Conservation (phyloP, 2,113 vertebrate genomes). For the Polyodon spathula region DNA sequence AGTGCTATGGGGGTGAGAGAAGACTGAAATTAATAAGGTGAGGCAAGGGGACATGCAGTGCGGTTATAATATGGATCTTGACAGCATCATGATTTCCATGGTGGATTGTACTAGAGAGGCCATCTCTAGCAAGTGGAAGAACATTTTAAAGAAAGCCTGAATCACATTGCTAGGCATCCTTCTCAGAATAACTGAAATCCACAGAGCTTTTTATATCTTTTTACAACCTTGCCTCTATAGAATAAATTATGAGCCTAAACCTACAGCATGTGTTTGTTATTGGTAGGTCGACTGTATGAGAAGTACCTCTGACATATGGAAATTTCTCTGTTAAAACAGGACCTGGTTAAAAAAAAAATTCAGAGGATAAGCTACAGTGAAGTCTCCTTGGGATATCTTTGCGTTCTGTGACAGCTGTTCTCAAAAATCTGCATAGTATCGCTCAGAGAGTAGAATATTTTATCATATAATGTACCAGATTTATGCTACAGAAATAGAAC, state of each 20-base stretch:
- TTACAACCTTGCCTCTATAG: not conserved
- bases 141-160: not conserved
- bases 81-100: not conserved
- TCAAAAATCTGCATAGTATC: not conserved
- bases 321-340: conserved; percentile 2
- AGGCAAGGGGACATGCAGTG: not conserved
- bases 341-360: not conserved
- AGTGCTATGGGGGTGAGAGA: not conserved
- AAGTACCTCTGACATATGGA: not conserved
- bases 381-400: not conserved
- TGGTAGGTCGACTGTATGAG: not conserved
- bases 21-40: not conserved
- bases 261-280: not conserved
- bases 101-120: not conserved
- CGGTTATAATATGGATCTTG: not conserved
- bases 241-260: not conserved
- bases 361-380: not conserved
- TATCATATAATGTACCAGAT: not conserved
- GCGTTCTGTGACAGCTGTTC: conserved; percentile 6
- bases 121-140: not conserved
- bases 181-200: not conserved
- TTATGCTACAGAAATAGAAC: not conserved
- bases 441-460: not conserved
- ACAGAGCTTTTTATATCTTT: not conserved
- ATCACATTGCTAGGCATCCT: not conserved